Evolutionary conservation across 2,888 invertebrate species (phyloP).

Genomic region (Cheilosia scutellata): DNA sequence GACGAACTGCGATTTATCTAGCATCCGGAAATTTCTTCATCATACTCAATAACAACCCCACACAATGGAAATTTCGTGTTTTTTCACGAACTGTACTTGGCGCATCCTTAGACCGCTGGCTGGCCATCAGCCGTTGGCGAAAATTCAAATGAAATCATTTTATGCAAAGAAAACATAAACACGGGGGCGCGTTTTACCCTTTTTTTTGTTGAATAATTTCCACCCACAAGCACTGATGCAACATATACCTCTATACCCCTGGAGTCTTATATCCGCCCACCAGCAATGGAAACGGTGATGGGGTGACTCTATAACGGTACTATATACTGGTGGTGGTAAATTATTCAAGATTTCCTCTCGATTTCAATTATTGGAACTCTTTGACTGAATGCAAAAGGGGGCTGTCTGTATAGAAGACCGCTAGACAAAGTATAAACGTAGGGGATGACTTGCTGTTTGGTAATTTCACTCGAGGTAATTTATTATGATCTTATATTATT

Average conservation of each 20-base stretch:
- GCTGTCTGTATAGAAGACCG: constrained; percentile 16
- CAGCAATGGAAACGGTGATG: background rate
- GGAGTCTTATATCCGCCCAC: constrained; percentile 50
- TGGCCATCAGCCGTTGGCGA: constrained; percentile 22
- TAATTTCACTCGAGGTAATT: constrained; percentile 69
- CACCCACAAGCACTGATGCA: constrained; percentile 9
- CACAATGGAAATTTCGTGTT: background rate
- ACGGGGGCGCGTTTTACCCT: constrained; percentile 41
- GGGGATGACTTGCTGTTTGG: constrained; percentile 46
- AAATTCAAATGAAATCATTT: constrained; percentile 45
- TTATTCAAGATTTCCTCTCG: constrained; percentile 75
- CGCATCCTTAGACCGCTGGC: too few species aligned
- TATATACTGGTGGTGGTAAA: constrained; percentile 46
- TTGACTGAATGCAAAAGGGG: constrained; percentile 51
- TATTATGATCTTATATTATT: constrained; percentile 71
- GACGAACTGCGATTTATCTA: constrained; percentile 3
- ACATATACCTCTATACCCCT: constrained; percentile 12
- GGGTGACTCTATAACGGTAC: background rate
- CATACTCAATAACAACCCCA: background rate
- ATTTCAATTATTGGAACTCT: constrained; percentile 74
- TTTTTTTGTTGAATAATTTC: constrained; percentile 59
- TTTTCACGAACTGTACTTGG: background rate
- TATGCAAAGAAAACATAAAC: constrained; percentile 29
- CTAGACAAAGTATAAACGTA: constrained; percentile 45
- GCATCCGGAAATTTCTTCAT: constrained; percentile 32